phyloP scores from a whole-genome alignment of 2,113 vertebrate genomes.

The Corythornis madagascariensis region DNA sequence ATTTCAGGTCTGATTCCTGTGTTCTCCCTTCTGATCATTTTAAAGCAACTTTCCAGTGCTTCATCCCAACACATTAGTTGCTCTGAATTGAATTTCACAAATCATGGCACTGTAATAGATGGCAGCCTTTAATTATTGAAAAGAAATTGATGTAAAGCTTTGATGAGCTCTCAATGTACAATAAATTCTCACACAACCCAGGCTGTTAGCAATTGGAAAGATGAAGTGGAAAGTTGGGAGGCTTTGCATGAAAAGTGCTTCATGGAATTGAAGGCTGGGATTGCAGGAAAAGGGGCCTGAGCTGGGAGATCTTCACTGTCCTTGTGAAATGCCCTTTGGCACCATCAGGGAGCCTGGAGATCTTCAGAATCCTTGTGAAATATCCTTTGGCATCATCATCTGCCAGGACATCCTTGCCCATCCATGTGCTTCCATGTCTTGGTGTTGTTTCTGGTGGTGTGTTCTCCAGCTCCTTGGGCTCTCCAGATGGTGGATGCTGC shows the following conservation, averaged over 20 bases:
- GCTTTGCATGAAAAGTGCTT: background rate
- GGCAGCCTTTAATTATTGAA: slow-evolving; percentile 37
- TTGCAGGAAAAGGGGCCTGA: background rate
- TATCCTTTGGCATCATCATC: background rate
- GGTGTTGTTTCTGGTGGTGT: background rate
- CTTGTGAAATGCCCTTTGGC: background rate
- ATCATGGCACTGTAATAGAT: background rate
- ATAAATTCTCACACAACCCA: background rate
- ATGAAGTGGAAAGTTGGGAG: background rate
- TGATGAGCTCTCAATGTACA: background rate
- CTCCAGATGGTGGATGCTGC: background rate
- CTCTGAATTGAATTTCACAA: background rate
- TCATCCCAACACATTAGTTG: background rate
- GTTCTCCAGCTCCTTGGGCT: background rate
- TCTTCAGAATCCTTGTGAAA: background rate
- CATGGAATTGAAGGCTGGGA: background rate
- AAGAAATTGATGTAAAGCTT: slow-evolving; percentile 6
- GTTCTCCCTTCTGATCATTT: background rate
- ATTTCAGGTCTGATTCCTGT: background rate
- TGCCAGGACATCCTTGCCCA: background rate
- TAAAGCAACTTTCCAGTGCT: background rate
- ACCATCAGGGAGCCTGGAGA: background rate
- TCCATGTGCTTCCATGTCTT: background rate
- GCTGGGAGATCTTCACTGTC: background rate
- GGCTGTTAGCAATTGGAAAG: background rate